Percentiles rank a stretch among this genome's conserved stretches.
These are phyloP conservation scores for Phalacrocorax brasilianus DNA, from an alignment of 2,113 vertebrate genomes.

Conservation along the genomic window DNA sequence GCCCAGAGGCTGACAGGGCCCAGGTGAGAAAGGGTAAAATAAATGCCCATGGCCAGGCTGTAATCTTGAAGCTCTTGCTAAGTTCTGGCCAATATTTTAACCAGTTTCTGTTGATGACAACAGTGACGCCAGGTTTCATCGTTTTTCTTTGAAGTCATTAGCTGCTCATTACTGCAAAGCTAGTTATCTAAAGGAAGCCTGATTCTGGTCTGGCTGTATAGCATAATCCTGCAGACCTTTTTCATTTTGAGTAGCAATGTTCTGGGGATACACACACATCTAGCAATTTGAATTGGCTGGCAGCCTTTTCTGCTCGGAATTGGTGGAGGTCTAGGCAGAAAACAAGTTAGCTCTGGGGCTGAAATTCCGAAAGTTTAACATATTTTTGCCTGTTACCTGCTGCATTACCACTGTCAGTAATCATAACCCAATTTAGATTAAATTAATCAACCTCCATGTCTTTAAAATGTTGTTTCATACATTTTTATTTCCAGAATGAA, in stretches of 20 bases:
- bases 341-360: background rate
- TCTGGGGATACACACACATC: rapidly evolving
- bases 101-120: background rate
- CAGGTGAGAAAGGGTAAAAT: background rate
- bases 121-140: background rate
- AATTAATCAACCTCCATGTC: background rate
- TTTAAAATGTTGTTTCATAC: conserved; percentile 1
- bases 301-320: background rate
- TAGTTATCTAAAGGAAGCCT: background rate
- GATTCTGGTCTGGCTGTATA: background rate
- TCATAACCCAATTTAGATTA: background rate
- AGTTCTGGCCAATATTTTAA: background rate
- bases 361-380: background rate
- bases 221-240: background rate
- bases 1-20: background rate
- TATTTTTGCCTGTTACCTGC: background rate
- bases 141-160: background rate
- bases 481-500: conserved; percentile 88
- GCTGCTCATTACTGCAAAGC: background rate
- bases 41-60: background rate
- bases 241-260: background rate
- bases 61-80: background rate
- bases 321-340: background rate
- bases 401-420: background rate
- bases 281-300: rapidly evolving